These are phyloP conservation scores for Oncorhynchus mykiss DNA, from an alignment of 2,113 vertebrate genomes.

Conservation along the genomic window DNA sequence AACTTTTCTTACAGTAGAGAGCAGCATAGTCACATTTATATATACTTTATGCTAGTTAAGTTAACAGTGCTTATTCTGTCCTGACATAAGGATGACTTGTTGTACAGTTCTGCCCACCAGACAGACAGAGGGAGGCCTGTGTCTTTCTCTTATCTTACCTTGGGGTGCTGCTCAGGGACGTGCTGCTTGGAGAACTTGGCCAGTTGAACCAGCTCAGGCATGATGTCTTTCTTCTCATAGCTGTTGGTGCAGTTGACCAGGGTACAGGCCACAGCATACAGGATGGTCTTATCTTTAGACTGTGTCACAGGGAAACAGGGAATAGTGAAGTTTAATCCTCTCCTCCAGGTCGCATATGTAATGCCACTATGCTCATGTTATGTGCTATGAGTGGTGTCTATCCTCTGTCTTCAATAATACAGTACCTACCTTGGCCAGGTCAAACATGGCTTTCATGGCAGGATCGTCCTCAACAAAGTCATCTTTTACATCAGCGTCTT, in stretches of 20 bases:
- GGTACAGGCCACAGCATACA: slow-evolving; percentile 89
- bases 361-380: not conserved
- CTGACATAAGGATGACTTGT: not conserved
- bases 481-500: slow-evolving; percentile 97
- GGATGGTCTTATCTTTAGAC: slow-evolving; percentile 91
- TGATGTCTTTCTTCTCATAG: slow-evolving; percentile 93
- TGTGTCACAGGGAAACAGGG: slow-evolving; percentile 51
- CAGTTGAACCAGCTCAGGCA: slow-evolving; percentile 94
- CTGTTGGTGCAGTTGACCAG: slow-evolving; percentile 95
- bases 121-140: not conserved
- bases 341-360: not conserved
- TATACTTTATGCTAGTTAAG: not conserved
- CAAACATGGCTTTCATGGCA: slow-evolving; percentile 96
- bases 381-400: not conserved
- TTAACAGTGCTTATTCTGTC: not conserved
- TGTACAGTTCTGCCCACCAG: no score
- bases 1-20: no score
- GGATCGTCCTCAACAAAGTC: slow-evolving; percentile 93
- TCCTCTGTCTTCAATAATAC: not conserved
- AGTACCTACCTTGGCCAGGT: slow-evolving; percentile 86
- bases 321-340: no score
- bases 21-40: no score
- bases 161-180: slow-evolving; percentile 94
- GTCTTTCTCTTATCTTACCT: slow-evolving; percentile 71
- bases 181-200: slow-evolving; percentile 98